phyloP scores from a whole-genome alignment of 2,113 vertebrate genomes.

The Charina bottae region DNA sequence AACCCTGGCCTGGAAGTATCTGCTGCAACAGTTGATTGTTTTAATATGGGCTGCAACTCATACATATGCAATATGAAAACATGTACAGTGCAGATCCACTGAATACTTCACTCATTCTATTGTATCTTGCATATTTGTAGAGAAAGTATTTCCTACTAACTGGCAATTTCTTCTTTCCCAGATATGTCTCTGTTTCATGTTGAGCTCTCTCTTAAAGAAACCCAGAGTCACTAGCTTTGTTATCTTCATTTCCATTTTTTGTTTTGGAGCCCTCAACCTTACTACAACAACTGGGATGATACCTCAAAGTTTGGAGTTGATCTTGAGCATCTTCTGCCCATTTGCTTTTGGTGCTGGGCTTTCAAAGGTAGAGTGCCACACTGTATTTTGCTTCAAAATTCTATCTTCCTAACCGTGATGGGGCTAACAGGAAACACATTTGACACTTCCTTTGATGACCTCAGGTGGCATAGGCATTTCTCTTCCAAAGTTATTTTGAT shows the following conservation, averaged over 20 bases:
- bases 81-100: no score
- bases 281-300: slow-evolving; percentile 76
- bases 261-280: slow-evolving; percentile 80
- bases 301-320: slow-evolving; percentile 76
- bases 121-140: background rate
- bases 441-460: background rate
- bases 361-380: slow-evolving; percentile 72
- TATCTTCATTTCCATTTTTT: slow-evolving; percentile 78
- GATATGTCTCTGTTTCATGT: slow-evolving; percentile 88
- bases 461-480: background rate
- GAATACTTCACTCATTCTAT: background rate
- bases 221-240: slow-evolving; percentile 80
- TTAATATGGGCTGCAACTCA: background rate
- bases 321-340: slow-evolving; percentile 82
- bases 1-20: background rate
- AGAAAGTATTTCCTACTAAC: slow-evolving; percentile 27
- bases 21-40: background rate
- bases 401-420: background rate
- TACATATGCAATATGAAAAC: background rate
- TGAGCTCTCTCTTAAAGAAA: slow-evolving; percentile 85
- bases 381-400: background rate
- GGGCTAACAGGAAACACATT: background rate
- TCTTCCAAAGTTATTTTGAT: background rate
- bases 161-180: slow-evolving; percentile 45
- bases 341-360: slow-evolving; percentile 84